Percentiles rank a stretch among this genome's conserved stretches.
phyloP scores from a whole-genome alignment of 2,797 vertebrate species.

The Lacerta agilis region DNA sequence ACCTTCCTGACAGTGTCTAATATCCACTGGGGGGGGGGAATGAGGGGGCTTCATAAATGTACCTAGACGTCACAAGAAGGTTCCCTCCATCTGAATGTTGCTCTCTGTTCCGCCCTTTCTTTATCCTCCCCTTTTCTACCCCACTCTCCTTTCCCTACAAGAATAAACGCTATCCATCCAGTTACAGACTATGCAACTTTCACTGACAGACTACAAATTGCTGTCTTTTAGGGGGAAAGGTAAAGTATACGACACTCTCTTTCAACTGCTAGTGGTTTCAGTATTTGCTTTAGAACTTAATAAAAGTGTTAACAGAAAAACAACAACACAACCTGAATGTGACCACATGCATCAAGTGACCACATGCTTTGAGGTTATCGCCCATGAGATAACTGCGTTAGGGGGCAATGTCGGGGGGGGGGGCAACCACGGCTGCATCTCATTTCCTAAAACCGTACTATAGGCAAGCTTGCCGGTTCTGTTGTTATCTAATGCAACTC shows the following conservation, averaged over 20 bases:
- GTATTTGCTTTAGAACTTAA: too few relatives aligned
- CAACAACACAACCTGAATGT: too few relatives aligned
- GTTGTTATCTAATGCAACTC: constrained; percentile 61
- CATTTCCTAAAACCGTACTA: too few relatives aligned
- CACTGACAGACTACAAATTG: background rate
- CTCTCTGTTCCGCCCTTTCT: background rate
- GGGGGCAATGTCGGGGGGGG: background rate
- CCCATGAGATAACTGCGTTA: background rate
- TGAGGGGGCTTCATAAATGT: background rate
- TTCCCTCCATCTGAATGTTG: background rate
- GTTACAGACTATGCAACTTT: background rate
- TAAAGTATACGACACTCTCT: background rate
- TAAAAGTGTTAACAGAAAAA: too few relatives aligned
- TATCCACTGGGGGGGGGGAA: background rate
- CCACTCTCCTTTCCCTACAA: background rate
- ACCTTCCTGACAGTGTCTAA: too few relatives aligned
- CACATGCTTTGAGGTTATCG: too few relatives aligned
- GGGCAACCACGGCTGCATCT: too few relatives aligned
- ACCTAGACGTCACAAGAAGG: background rate
- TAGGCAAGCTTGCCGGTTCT: background rate
- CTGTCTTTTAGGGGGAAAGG: background rate
- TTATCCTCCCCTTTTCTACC: background rate
- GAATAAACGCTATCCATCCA: background rate
- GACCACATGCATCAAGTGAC: too few relatives aligned
- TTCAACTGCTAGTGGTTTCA: background rate